Conservation (phyloP, 2,888 invertebrate genomes). For the Nomada lathburiana region DNA sequence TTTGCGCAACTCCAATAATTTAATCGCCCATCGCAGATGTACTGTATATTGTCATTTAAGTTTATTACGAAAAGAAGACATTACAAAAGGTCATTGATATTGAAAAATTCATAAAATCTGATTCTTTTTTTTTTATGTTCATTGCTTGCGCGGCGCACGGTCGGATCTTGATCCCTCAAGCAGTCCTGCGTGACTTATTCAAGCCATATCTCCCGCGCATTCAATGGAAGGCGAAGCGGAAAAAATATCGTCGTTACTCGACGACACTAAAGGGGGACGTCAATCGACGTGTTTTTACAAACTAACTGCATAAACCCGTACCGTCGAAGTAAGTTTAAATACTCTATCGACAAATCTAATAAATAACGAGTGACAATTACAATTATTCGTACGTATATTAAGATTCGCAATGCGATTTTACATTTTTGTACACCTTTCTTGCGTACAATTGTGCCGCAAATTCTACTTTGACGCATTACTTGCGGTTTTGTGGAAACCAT, state of each 20-base stretch:
- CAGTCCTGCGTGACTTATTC: conserved; percentile 39
- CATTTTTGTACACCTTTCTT: not conserved
- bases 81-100: no score
- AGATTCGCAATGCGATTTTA: not conserved
- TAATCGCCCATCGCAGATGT: no score
- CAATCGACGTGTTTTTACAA: conserved; percentile 14
- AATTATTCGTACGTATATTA: not conserved
- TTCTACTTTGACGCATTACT: not conserved
- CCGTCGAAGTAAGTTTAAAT: not conserved
- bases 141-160: not conserved
- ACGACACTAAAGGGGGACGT: conserved; percentile 10
- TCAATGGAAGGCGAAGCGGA: conserved; percentile 31
- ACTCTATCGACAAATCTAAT: not conserved
- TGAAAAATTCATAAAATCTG: conserved; percentile 11
- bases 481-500: conserved; percentile 6
- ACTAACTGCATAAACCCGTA: not conserved
- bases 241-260: conserved; percentile 38
- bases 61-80: no score
- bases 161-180: conserved; percentile 32
- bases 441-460: not conserved
- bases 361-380: not conserved
- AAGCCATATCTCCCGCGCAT: conserved; percentile 45
- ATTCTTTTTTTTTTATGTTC: conserved; percentile 21
- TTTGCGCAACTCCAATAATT: no score
- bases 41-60: no score